These are phyloP conservation scores for Rhizoglyphus robini DNA, from an alignment of 1,140 invertebrate species.

Conservation along the genomic window DNA sequence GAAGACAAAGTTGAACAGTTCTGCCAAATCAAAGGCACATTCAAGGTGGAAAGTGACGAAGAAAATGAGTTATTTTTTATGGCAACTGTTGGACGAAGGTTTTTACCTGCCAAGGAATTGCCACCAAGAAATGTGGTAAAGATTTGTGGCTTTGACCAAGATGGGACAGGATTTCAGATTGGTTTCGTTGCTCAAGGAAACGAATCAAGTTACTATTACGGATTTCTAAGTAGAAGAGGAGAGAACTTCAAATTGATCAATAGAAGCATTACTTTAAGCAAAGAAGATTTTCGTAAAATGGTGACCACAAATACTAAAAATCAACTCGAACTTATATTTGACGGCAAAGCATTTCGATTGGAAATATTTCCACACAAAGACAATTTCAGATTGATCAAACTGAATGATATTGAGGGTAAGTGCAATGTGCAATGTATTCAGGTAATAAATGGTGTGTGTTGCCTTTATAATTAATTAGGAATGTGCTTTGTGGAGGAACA, in stretches of 20 bases:
- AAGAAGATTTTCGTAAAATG: too few species aligned
- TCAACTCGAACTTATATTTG: too few species aligned
- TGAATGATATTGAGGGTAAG: neutral
- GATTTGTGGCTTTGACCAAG: neutral
- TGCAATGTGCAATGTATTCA: neutral
- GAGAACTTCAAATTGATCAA: neutral
- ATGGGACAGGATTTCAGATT: neutral
- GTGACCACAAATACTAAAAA: too few species aligned
- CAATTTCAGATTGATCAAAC: neutral
- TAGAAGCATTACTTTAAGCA: too few species aligned
- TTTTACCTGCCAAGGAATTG: neutral
- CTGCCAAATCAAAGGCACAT: slow-evolving; percentile 22
- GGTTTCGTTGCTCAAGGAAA: neutral
- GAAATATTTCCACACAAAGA: neutral
- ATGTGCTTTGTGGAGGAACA: too few species aligned
- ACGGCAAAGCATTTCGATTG: too few species aligned
- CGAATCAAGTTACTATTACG: neutral
- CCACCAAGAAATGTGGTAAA: neutral
- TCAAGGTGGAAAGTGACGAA: slow-evolving; percentile 15
- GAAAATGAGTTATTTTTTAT: slow-evolving; percentile 20
- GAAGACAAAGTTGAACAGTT: slow-evolving; percentile 22
- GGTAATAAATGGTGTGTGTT: neutral
- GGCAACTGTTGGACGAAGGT: neutral
- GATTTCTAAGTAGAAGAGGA: neutral
- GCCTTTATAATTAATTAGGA: neutral